Evolutionary conservation across 2,113 vertebrate species (phyloP).

Genomic region (Equus quagga): DNA sequence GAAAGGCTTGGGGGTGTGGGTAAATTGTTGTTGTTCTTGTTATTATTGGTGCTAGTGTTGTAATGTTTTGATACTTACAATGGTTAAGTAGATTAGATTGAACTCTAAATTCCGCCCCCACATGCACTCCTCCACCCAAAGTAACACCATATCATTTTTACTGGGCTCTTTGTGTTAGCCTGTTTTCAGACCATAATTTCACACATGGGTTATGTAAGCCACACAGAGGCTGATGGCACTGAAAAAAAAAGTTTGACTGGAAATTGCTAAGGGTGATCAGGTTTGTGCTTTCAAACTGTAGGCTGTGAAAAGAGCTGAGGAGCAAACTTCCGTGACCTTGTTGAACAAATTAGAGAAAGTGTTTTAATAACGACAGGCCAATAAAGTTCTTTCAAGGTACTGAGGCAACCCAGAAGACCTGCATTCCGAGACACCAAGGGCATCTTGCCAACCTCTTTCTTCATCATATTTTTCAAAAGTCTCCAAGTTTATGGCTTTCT

Average conservation of each 20-base stretch:
- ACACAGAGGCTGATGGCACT: neutral
- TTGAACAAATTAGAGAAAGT: neutral
- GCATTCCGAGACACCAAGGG: neutral
- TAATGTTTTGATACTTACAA: constrained; percentile 4
- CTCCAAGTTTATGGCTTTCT: constrained; percentile 3
- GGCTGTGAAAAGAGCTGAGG: neutral
- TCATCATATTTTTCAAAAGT: constrained; percentile 27
- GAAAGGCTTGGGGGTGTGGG: neutral
- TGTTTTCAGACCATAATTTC: constrained; percentile 16
- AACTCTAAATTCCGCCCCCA: neutral
- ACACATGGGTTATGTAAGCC: neutral
- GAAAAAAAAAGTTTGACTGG: neutral
- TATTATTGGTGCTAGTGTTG: neutral
- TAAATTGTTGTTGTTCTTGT: neutral
- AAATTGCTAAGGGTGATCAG: neutral
- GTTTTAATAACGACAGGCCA: neutral
- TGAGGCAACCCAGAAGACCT: neutral
- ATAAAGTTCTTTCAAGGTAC: neutral
- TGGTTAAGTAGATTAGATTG: constrained; percentile 33
- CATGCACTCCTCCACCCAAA: neutral
- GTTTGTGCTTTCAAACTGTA: neutral
- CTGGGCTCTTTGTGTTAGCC: neutral
- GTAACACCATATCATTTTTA: neutral
- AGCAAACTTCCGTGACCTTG: neutral
- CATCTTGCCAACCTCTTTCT: constrained; percentile 41